Conservation (phyloP, 2,113 vertebrate species). For the Phalacrocorax brasilianus region DNA sequence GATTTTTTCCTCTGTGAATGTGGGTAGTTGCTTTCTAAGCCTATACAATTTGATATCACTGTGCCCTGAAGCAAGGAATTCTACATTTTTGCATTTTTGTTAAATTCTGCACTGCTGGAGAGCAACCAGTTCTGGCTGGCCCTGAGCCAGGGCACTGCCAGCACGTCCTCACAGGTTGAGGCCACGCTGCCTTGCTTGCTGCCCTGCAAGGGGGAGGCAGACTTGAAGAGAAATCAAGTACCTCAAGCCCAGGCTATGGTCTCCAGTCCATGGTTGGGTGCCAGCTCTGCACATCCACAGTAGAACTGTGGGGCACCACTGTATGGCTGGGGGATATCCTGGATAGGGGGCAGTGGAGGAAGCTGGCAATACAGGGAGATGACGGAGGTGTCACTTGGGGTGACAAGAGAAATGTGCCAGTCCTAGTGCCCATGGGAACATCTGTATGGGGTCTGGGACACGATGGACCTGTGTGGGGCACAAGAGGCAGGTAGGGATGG, state of each 20-base stretch:
- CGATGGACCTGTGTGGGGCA: neutral
- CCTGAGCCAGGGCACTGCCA: neutral
- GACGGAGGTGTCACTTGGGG: neutral
- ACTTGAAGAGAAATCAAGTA: fast-evolving
- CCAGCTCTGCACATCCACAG: neutral
- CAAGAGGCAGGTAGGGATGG: neutral
- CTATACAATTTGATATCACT: fast-evolving
- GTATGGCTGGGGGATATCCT: neutral
- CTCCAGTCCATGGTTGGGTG: neutral
- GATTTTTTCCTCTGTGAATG: neutral
- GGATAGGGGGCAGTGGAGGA: neutral
- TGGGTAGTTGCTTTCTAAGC: neutral
- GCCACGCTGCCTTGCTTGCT: neutral
- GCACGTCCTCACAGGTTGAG: neutral
- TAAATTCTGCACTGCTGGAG: neutral
- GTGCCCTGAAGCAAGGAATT: neutral
- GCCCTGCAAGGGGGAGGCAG: neutral
- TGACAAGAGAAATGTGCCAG: neutral
- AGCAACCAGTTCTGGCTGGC: neutral
- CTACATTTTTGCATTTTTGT: neutral
- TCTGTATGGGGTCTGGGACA: neutral
- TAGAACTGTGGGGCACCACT: neutral
- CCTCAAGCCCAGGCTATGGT: neutral
- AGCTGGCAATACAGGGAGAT: neutral
- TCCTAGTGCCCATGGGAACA: neutral